Conservation (phyloP, 2,888 invertebrate species). For the Portevinia maculata region DNA sequence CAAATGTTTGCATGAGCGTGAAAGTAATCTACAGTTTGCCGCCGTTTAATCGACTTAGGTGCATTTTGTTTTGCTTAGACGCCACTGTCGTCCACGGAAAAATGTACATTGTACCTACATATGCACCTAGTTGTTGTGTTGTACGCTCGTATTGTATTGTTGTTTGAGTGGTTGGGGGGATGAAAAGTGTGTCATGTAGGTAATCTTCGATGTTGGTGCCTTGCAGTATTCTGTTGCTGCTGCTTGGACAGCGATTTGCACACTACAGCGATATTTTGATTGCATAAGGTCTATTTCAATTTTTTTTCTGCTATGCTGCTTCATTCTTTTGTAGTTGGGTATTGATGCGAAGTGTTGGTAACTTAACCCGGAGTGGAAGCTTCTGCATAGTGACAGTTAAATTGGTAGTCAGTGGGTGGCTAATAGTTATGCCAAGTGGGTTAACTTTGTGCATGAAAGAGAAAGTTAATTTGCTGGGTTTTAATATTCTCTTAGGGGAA, state of each 20-base stretch:
- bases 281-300: not conserved
- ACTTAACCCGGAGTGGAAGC: not conserved
- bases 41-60: conserved; percentile 62
- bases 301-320: conserved; percentile 2
- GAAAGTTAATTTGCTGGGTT: no score
- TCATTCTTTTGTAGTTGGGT: conserved; percentile 4
- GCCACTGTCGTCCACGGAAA: conserved; percentile 10
- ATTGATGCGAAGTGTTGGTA: conserved; percentile 18
- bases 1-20: conserved; percentile 70
- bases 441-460: no score
- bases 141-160: not conserved
- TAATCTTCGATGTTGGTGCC: conserved; percentile 11
- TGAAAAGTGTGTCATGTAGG: conserved; percentile 20
- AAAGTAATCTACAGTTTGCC: conserved; percentile 68
- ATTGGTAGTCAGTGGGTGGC: conserved; percentile 11
- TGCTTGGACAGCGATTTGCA: conserved; percentile 37
- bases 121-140: no score
- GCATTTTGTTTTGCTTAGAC: conserved; percentile 55
- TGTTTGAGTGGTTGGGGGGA: not conserved
- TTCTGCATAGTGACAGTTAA: conserved; percentile 2
- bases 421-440: not conserved
- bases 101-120: not conserved
- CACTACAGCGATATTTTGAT: conserved; percentile 50
- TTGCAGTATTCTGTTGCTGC: conserved; percentile 1
- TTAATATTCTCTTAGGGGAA: no score